Evolutionary conservation across 2,797 vertebrate species (phyloP), one percentile per base, ranked within the genome.

Genomic region (Ammospiza maritima): DNA sequence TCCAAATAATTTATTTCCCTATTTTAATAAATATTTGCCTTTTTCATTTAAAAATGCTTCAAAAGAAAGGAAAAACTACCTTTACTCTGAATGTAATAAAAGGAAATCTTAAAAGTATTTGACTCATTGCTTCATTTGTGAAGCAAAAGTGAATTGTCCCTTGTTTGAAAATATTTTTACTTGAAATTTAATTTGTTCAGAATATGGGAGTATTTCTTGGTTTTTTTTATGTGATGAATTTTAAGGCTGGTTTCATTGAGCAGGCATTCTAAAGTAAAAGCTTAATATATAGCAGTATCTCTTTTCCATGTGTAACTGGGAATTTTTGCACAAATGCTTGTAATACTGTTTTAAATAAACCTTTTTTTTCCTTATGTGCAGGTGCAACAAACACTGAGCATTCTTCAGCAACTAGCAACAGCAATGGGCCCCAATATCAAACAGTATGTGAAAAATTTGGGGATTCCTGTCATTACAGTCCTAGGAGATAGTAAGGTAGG

Each of bases 401-500:
- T 99, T 86, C 98, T 99, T 74, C 99, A 99, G 96, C 99, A 99
- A 48, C 83, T 99, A 72, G 98, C 99, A 69, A 98, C 98, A 47
- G 98, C 99, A 30, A 99, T 99, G 98, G 99, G 99, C 78, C 98
- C 99, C 53, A 99, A 98, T 85, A 98, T 99, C 69, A 99, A 98
- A 93, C 99, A 99, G 36, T 98, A 99, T 17, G 98, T 99, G 36
- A 99, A 98, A 97, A 96, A 97, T 38, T 92, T 99, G 93, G 99
- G 99, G 16, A 98, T 99, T 80, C 98, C 99, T 27, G 90, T 99
- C 29, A 98, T 99, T 94, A 99, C 99, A 9, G 99, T 99, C 40
- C 98, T 99, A 80, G 99, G 99, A 92, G 99, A 99, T 90, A 99
- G 99, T 97, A 99, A 99, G 99, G 99, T 99, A 98, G 78, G 91